Conservation (phyloP, 2,797 vertebrate genomes). For the Bovichtus diacanthus region DNA sequence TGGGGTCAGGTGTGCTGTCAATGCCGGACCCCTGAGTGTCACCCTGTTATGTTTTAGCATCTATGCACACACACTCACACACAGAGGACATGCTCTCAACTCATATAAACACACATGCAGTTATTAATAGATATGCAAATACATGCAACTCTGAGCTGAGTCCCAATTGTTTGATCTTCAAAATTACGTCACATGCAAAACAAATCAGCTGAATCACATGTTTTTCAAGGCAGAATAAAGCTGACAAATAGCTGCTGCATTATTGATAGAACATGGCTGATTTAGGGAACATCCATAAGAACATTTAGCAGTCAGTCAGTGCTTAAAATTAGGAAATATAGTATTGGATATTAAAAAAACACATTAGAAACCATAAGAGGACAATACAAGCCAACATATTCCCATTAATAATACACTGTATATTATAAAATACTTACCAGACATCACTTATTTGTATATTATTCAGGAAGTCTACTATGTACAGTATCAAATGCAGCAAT, state of each 20-base stretch:
- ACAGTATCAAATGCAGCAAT: neutral
- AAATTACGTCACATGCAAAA: conserved; percentile 19
- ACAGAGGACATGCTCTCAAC: neutral
- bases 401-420: neutral
- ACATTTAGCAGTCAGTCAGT: neutral
- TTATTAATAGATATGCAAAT: conserved; percentile 57
- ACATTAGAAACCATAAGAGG: neutral
- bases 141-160: conserved; percentile 52
- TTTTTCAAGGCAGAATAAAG: neutral
- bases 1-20: conserved; percentile 28
- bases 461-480: neutral
- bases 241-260: neutral
- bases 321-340: neutral
- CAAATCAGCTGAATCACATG: conserved; percentile 17
- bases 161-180: conserved; percentile 19
- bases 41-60: conserved; percentile 4
- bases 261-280: neutral
- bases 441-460: neutral
- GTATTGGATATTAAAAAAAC: neutral
- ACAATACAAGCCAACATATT: neutral
- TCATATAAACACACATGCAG: neutral
- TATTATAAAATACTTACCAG: rapidly evolving
- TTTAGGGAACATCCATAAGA: neutral
- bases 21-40: neutral
- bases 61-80: neutral